Percentiles rank a stretch among this genome's conserved stretches.
Conservation (phyloP, 2,797 vertebrate genomes). For the Momotus momota region DNA sequence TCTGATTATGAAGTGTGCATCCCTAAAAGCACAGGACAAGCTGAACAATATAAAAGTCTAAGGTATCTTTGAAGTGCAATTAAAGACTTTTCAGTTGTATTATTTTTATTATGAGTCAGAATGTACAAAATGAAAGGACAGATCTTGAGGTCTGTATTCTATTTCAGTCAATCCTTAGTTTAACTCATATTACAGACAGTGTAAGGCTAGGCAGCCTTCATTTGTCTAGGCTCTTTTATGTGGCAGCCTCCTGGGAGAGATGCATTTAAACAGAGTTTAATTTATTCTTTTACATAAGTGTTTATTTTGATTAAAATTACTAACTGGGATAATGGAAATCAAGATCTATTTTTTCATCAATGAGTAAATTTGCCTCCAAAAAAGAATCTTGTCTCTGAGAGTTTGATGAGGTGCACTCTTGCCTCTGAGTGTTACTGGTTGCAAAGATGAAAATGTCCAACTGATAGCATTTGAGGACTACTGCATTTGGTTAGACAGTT, state of each 20-base stretch:
- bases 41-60: background rate
- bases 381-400: background rate
- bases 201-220: background rate
- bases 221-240: background rate
- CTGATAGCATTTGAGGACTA: background rate
- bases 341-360: background rate
- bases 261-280: background rate
- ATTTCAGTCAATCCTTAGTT: background rate
- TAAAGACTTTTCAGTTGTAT: background rate
- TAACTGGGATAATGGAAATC: background rate
- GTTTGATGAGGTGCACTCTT: background rate
- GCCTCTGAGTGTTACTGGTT: background rate
- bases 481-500: background rate
- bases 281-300: background rate
- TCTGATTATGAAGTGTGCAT: background rate
- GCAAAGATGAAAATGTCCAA: background rate
- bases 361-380: background rate
- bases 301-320: background rate
- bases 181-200: background rate
- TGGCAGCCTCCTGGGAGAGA: background rate
- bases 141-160: background rate
- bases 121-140: background rate
- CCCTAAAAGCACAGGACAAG: background rate
- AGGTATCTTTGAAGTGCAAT: background rate
- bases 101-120: background rate